phyloP scores from a whole-genome alignment of 2,113 vertebrate genomes.

The Ranitomeya imitator region DNA sequence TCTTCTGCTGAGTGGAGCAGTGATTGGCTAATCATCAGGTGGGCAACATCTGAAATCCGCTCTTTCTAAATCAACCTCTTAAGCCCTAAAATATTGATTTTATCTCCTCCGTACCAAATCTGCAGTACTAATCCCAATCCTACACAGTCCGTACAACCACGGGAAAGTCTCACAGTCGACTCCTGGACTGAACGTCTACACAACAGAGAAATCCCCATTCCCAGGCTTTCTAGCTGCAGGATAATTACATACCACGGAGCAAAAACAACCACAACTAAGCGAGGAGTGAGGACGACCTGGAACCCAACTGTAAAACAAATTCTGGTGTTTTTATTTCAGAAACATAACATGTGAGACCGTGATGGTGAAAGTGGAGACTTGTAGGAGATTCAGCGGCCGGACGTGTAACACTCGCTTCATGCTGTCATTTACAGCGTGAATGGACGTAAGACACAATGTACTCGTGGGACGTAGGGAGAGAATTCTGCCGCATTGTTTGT shows the following conservation, averaged over 20 bases:
- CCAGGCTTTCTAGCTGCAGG: slow-evolving; percentile 13
- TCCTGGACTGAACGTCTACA: not conserved
- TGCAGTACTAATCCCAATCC: not conserved
- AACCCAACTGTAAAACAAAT: slow-evolving; percentile 28
- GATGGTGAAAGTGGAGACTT: not conserved
- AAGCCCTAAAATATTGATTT: not conserved
- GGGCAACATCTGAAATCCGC: no score
- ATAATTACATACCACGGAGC: slow-evolving; percentile 32
- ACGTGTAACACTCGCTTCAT: not conserved
- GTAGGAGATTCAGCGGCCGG: not conserved
- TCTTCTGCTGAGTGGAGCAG: not conserved
- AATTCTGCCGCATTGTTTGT: slow-evolving; percentile 12
- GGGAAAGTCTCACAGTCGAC: slow-evolving; percentile 4
- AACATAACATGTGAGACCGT: not conserved
- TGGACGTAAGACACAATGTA: slow-evolving; percentile 14
- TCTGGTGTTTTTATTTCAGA: slow-evolving; percentile 27
- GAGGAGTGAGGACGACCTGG: not conserved
- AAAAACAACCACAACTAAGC: not conserved
- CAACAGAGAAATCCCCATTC: not conserved
- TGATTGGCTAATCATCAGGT: not conserved
- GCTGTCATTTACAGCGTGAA: not conserved
- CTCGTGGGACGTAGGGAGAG: not conserved
- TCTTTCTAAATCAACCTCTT: not conserved
- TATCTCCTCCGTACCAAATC: not conserved
- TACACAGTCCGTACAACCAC: not conserved